Percentiles rank a stretch among this genome's conserved stretches.
phyloP scores from a whole-genome alignment of 1,140 invertebrate species.

The Formica selysi region DNA sequence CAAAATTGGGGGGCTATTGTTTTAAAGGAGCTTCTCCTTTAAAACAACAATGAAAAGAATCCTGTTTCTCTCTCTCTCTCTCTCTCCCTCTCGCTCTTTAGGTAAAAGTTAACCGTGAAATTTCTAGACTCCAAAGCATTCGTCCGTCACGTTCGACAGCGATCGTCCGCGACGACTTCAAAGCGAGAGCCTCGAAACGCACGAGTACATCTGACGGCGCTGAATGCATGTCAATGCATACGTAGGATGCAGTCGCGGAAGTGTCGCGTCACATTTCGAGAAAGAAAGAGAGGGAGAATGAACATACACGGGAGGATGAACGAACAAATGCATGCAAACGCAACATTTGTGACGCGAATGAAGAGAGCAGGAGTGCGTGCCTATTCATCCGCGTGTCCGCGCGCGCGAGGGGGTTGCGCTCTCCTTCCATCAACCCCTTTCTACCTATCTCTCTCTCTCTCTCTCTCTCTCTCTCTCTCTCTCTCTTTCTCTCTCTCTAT shows the following conservation, averaged over 20 bases:
- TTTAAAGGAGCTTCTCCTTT: not conserved
- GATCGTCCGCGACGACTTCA: slow-evolving; percentile 40
- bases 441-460: not conserved
- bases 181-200: slow-evolving; percentile 23
- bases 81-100: not conserved
- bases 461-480: not conserved
- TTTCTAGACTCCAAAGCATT: slow-evolving; percentile 35
- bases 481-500: not conserved
- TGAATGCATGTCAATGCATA: slow-evolving; percentile 65
- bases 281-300: not conserved
- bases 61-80: not conserved
- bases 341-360: slow-evolving; percentile 39
- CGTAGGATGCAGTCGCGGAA: slow-evolving; percentile 43
- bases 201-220: slow-evolving; percentile 22
- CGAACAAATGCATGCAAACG: slow-evolving; percentile 1
- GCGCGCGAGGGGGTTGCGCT: slow-evolving; percentile 25
- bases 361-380: slow-evolving; percentile 31
- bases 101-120: slow-evolving; percentile 47
- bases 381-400: slow-evolving; percentile 40
- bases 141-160: slow-evolving; percentile 11
- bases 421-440: not conserved
- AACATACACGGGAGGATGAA: not conserved
- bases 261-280: slow-evolving; percentile 29
- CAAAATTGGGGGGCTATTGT: not conserved
- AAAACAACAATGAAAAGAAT: no score